A percentile compares a stretch with the other conserved stretches of the same genome.
phyloP scores from a whole-genome alignment of 1,140 invertebrate species.

The Cotesia vestalis region DNA sequence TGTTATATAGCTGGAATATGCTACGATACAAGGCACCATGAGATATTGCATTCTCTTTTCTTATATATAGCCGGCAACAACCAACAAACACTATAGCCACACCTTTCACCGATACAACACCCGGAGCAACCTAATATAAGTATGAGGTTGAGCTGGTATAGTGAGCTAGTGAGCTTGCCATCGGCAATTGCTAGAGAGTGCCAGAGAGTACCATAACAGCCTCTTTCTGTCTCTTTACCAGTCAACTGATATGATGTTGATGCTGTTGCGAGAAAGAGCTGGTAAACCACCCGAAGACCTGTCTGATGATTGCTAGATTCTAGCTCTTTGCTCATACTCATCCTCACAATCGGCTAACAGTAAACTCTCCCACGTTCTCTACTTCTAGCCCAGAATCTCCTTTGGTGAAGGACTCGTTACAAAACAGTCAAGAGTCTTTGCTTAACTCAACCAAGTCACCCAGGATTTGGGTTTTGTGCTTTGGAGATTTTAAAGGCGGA shows the following conservation, averaged over 20 bases:
- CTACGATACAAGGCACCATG: slow-evolving; percentile 38
- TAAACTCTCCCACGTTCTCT: slow-evolving; percentile 51
- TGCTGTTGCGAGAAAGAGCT: neutral
- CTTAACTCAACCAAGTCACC: too few species aligned
- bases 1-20: slow-evolving; percentile 37
- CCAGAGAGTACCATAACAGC: slow-evolving; percentile 12
- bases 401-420: neutral
- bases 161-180: neutral
- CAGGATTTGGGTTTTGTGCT: too few species aligned
- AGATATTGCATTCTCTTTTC: slow-evolving; percentile 63
- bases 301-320: too few species aligned
- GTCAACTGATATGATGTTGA: neutral
- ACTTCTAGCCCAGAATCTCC: neutral
- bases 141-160: neutral
- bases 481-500: too few species aligned
- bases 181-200: neutral
- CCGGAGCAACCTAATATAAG: slow-evolving; percentile 32
- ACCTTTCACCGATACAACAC: slow-evolving; percentile 65
- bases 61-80: slow-evolving; percentile 42
- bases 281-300: neutral
- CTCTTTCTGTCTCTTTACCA: neutral
- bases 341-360: slow-evolving; percentile 48
- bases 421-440: neutral
- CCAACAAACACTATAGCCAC: slow-evolving; percentile 52
- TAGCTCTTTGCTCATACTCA: slow-evolving; percentile 22